Conservation (phyloP, 1,140 invertebrate species). For the Cardiocondyla obscurior region DNA sequence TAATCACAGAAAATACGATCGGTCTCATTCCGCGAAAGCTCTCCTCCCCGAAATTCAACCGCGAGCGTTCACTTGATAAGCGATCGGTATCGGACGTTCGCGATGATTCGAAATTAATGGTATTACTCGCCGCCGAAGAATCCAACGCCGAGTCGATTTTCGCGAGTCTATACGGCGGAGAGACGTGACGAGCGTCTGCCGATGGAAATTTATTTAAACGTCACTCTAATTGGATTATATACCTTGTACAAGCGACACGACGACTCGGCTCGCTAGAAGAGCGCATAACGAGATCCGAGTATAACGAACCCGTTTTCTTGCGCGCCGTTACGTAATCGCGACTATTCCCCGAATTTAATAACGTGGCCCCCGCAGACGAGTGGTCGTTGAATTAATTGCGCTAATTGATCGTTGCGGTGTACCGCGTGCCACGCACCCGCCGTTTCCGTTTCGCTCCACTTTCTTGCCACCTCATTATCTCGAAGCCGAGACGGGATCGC, state of each 20-base stretch:
- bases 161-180: constrained; percentile 30
- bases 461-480: constrained; percentile 29
- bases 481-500: neutral
- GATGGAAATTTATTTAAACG: constrained; percentile 54
- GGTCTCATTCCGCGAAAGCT: constrained; percentile 22
- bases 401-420: constrained; percentile 43
- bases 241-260: constrained; percentile 16
- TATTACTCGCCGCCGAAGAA: constrained; percentile 3
- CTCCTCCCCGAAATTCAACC: constrained; percentile 11
- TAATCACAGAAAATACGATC: constrained; percentile 43
- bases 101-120: constrained; percentile 39
- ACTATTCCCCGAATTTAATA: constrained; percentile 50
- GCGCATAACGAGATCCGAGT: constrained; percentile 26
- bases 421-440: neutral
- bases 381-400: constrained; percentile 48
- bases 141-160: constrained; percentile 28
- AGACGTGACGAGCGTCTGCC: constrained; percentile 26
- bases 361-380: constrained; percentile 34
- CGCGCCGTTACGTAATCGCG: constrained; percentile 17
- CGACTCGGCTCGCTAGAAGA: neutral
- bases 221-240: constrained; percentile 39
- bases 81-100: constrained; percentile 6
- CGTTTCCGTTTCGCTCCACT: neutral
- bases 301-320: constrained; percentile 30
- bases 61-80: constrained; percentile 2